Conservation (phyloP, 2,797 vertebrate genomes). For the Myotis planiceps region DNA sequence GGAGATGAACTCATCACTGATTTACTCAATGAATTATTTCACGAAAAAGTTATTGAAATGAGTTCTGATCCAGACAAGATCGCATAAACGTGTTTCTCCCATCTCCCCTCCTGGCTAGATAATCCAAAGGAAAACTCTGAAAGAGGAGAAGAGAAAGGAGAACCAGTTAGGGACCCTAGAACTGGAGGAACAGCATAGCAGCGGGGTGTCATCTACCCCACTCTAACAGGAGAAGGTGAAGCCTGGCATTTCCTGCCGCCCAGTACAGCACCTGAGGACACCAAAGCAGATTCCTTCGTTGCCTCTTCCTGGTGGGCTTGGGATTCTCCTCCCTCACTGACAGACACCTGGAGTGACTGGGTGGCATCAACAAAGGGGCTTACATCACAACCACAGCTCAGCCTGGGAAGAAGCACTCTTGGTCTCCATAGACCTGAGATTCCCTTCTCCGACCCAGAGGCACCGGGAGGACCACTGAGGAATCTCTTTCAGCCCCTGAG, state of each 20-base stretch:
- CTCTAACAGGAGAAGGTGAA: background rate
- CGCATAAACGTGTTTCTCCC: background rate
- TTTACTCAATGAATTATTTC: background rate
- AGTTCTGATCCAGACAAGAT: background rate
- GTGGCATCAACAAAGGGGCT: too few relatives aligned
- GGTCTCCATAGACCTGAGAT: background rate
- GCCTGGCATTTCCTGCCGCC: background rate
- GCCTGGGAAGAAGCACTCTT: background rate
- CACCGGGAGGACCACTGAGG: background rate
- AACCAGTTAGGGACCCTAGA: background rate
- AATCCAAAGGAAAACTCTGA: background rate
- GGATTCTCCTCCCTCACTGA: background rate
- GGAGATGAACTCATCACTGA: background rate
- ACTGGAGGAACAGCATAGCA: background rate
- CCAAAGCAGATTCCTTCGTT: background rate
- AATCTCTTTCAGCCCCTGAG: background rate
- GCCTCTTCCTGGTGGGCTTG: background rate
- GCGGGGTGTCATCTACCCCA: accelerated
- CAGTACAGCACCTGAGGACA: background rate
- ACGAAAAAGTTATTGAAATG: background rate
- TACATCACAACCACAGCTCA: background rate
- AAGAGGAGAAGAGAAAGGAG: background rate
- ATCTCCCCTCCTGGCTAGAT: background rate
- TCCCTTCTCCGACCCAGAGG: background rate
- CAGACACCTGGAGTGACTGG: background rate